phyloP scores from a whole-genome alignment of 1,140 invertebrate species.

The Hylaeus volcanicus region DNA sequence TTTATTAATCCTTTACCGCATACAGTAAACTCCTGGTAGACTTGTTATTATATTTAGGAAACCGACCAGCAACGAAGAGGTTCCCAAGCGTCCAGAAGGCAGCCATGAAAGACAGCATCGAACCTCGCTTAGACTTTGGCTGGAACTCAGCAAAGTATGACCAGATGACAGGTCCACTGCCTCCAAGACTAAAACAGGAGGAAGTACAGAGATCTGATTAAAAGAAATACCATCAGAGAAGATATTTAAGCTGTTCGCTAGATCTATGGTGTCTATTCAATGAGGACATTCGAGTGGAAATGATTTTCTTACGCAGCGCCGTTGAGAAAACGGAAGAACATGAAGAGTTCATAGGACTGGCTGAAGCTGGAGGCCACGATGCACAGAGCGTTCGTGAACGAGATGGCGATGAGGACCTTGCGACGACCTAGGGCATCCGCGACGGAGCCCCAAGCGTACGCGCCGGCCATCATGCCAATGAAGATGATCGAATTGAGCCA shows the following conservation, averaged over 20 bases:
- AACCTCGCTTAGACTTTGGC: slow-evolving; percentile 92
- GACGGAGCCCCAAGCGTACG: slow-evolving; percentile 94
- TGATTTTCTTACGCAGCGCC: slow-evolving; percentile 90
- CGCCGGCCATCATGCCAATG: slow-evolving; percentile 96
- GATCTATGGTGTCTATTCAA: not conserved
- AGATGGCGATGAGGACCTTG: slow-evolving; percentile 92
- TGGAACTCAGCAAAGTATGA: slow-evolving; percentile 97
- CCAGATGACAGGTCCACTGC: slow-evolving; percentile 96
- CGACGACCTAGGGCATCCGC: slow-evolving; percentile 92
- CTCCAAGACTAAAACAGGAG: slow-evolving; percentile 88
- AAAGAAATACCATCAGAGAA: no score
- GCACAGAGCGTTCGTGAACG: slow-evolving; percentile 93
- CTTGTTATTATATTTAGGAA: no score
- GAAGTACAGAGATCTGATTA: not conserved
- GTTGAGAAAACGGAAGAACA: slow-evolving; percentile 93
- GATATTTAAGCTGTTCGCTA: no score
- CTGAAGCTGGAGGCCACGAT: slow-evolving; percentile 93
- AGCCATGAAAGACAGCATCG: slow-evolving; percentile 95
- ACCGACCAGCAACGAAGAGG: slow-evolving; percentile 88
- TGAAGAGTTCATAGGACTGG: slow-evolving; percentile 92
- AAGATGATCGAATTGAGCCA: slow-evolving; percentile 93
- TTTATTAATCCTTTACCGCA: no score
- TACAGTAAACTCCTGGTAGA: no score
- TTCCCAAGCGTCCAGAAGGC: slow-evolving; percentile 96
- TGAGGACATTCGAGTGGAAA: no score